These are phyloP conservation scores for Mimas tiliae DNA, from an alignment of 2,888 invertebrate species.

Conservation along the genomic window DNA sequence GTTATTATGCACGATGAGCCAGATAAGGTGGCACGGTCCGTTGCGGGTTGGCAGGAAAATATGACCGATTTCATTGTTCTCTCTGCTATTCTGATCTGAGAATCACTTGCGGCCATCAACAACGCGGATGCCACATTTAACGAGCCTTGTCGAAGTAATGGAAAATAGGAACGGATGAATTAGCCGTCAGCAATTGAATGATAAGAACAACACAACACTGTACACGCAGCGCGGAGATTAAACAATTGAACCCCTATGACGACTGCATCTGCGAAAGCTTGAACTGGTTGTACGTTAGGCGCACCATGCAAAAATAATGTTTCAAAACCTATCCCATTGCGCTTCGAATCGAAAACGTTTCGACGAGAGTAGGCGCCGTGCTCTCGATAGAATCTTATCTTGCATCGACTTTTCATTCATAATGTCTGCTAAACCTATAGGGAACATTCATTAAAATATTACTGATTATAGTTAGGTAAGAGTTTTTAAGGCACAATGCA, in stretches of 20 bases:
- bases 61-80: constrained; percentile 84
- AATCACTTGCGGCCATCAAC: constrained; percentile 83
- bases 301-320: constrained; percentile 24
- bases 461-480: neutral
- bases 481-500: constrained; percentile 29
- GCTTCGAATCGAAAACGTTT: constrained; percentile 17
- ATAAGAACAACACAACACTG: constrained; percentile 64
- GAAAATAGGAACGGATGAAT: constrained; percentile 79
- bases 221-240: constrained; percentile 56
- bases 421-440: constrained; percentile 38
- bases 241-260: constrained; percentile 70
- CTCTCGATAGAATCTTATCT: constrained; percentile 46
- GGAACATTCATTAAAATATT: constrained; percentile 40
- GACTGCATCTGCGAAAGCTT: constrained; percentile 38
- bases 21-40: constrained; percentile 79
- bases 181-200: constrained; percentile 77
- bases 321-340: constrained; percentile 27
- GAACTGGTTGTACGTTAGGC: constrained; percentile 29
- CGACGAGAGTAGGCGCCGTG: constrained; percentile 42
- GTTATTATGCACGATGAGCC: constrained; percentile 77
- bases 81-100: constrained; percentile 74
- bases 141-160: constrained; percentile 83
- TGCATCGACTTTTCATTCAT: constrained; percentile 45
- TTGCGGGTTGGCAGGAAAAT: constrained; percentile 79
- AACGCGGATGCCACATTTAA: constrained; percentile 80